A percentile compares a stretch with the other conserved stretches of the same genome.
Evolutionary conservation across 2,888 invertebrate species (phyloP).

Genomic region (Idaea biselata): DNA sequence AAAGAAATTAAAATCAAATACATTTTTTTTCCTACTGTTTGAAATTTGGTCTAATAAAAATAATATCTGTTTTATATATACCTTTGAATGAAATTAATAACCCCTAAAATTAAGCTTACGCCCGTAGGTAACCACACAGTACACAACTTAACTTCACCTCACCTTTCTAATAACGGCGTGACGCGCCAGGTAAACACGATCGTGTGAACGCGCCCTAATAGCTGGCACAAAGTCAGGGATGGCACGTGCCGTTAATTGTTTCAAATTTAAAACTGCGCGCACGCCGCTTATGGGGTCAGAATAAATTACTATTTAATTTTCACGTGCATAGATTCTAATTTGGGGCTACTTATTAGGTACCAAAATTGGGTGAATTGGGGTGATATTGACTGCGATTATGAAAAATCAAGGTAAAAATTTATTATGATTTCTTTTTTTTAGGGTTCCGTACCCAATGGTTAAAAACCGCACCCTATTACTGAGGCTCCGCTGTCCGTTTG

Average conservation of each 20-base stretch:
- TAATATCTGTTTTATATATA: no score
- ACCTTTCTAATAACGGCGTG: slow-evolving; percentile 28
- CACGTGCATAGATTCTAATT: slow-evolving; percentile 31
- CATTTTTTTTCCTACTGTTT: no score
- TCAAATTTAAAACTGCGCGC: slow-evolving; percentile 39
- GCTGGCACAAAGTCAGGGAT: slow-evolving; percentile 31
- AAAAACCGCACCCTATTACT: no score
- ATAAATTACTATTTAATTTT: slow-evolving; percentile 54
- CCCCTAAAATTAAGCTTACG: neutral
- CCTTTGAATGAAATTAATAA: no score
- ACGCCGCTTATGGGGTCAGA: slow-evolving; percentile 50
- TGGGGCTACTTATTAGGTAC: slow-evolving; percentile 18
- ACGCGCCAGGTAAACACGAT: slow-evolving; percentile 42
- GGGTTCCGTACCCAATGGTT: no score
- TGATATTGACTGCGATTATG: neutral
- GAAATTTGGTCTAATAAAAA: no score
- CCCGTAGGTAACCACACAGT: slow-evolving; percentile 11
- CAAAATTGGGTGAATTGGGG: neutral
- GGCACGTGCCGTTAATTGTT: slow-evolving; percentile 70
- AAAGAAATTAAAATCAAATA: no score
- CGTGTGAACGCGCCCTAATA: slow-evolving; percentile 50
- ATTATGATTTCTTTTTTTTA: neutral
- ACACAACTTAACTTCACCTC: slow-evolving; percentile 26
- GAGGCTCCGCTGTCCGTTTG: no score
- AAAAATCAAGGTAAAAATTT: neutral